phyloP scores from a whole-genome alignment of 2,797 vertebrate species.

The Tiaroga cobitis region DNA sequence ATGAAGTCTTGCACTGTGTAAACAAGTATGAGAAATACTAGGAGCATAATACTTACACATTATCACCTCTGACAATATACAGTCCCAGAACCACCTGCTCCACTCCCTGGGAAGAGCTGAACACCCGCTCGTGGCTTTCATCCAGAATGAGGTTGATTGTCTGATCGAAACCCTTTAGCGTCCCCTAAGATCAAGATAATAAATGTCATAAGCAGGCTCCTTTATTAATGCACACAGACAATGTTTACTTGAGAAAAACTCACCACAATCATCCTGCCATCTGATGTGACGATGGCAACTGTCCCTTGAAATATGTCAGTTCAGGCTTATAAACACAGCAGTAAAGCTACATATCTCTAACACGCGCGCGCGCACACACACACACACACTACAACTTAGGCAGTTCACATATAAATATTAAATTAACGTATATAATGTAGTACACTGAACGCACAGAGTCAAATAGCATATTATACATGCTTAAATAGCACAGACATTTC shows the following conservation, averaged over 20 bases:
- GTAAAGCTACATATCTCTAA: background rate
- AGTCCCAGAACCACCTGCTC: slow-evolving; percentile 98
- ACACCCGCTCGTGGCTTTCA: slow-evolving; percentile 97
- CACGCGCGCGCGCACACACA: background rate
- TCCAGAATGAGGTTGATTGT: slow-evolving; percentile 99
- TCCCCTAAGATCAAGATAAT: slow-evolving; percentile 81
- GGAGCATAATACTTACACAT: slow-evolving; percentile 86
- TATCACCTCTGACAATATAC: slow-evolving; percentile 98
- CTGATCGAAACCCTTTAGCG: slow-evolving; percentile 97
- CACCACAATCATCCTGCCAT: slow-evolving; percentile 99
- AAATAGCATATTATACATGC: background rate
- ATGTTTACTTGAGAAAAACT: slow-evolving; percentile 61
- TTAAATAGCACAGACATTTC: background rate
- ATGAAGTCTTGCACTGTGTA: background rate
- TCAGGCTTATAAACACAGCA: background rate
- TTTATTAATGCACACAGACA: background rate
- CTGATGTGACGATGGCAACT: slow-evolving; percentile 95
- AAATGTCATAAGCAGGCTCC: background rate
- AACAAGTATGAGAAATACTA: background rate
- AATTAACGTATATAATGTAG: background rate
- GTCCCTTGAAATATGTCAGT: slow-evolving; percentile 79
- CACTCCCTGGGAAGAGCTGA: slow-evolving; percentile 97
- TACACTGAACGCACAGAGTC: background rate
- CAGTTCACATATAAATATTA: background rate
- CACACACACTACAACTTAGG: too few species aligned